Conservation (phyloP, 2,888 invertebrate genomes). For the Hyposoter dolosus region DNA sequence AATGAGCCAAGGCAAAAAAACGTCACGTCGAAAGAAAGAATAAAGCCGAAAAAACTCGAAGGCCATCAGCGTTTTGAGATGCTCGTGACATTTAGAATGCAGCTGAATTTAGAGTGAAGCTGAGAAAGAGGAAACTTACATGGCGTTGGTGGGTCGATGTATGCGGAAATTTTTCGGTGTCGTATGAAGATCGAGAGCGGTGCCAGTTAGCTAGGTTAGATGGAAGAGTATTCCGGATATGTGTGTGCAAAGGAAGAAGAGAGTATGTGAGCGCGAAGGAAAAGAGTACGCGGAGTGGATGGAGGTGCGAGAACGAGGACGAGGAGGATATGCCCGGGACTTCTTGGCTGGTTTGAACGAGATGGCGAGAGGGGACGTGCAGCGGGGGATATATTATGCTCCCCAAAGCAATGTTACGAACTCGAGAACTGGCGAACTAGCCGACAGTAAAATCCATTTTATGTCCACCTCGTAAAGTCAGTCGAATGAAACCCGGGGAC, state of each 20-base stretch:
- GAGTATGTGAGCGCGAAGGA: slow-evolving; percentile 46
- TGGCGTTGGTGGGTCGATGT: slow-evolving; percentile 53
- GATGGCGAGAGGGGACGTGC: slow-evolving; percentile 44
- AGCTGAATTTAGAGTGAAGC: slow-evolving; percentile 75
- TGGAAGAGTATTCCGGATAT: slow-evolving; percentile 61
- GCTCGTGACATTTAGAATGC: slow-evolving; percentile 75
- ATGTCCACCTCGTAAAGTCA: slow-evolving; percentile 84
- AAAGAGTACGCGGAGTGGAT: slow-evolving; percentile 44
- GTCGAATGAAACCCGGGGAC: slow-evolving; percentile 83
- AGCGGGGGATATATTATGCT: slow-evolving; percentile 75
- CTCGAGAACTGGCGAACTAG: slow-evolving; percentile 84
- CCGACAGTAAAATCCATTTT: slow-evolving; percentile 84
- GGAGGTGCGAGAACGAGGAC: slow-evolving; percentile 60
- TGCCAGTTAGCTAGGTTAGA: slow-evolving; percentile 61
- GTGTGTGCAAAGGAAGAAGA: slow-evolving; percentile 46
- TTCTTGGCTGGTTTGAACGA: slow-evolving; percentile 32
- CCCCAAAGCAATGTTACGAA: slow-evolving; percentile 83
- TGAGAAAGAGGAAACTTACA: slow-evolving; percentile 48
- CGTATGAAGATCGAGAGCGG: slow-evolving; percentile 43
- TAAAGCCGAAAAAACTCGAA: slow-evolving; percentile 11
- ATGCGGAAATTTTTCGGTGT: slow-evolving; percentile 1
- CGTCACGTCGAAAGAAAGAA: not conserved
- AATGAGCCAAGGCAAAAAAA: not conserved
- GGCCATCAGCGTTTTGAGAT: slow-evolving; percentile 25
- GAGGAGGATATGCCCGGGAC: slow-evolving; percentile 58